Evolutionary conservation across 2,888 invertebrate genomes (phyloP).

Genomic region (Lapara coniferarum): DNA sequence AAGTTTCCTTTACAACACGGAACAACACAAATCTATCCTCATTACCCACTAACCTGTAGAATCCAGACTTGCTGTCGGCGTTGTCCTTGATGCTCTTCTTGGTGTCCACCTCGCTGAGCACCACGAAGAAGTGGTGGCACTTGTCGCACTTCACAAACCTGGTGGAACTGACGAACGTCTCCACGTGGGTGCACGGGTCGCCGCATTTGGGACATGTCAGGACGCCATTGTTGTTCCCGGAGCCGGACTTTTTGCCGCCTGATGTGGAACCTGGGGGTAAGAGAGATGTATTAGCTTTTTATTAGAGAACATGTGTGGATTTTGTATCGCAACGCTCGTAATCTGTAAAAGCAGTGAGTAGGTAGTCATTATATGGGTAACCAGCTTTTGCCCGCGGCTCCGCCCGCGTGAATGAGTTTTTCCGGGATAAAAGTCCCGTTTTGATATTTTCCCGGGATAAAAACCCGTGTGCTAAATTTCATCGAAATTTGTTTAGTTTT

Average conservation of each 20-base stretch:
- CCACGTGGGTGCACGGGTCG: conserved; percentile 98
- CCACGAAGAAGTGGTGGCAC: conserved; percentile 98
- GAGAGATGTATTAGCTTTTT: not conserved
- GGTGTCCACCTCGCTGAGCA: conserved; percentile 95
- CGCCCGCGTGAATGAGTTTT: too few species aligned
- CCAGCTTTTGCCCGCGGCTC: too few species aligned
- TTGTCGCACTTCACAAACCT: conserved; percentile 99
- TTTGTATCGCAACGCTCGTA: not conserved
- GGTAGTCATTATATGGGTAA: too few species aligned
- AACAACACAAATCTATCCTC: too few species aligned
- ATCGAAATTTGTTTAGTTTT: too few species aligned
- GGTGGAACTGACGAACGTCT: conserved; percentile 98
- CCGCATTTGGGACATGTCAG: conserved; percentile 98
- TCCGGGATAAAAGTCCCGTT: too few species aligned
- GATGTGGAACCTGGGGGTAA: conserved; percentile 56
- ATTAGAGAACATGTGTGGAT: conserved; percentile 4
- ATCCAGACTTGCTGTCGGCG: conserved; percentile 87
- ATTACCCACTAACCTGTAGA: conserved; percentile 74
- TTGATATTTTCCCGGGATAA: too few species aligned
- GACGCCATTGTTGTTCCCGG: conserved; percentile 69
- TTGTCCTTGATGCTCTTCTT: conserved; percentile 94
- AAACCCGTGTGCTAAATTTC: too few species aligned
- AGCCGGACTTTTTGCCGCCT: conserved; percentile 87
- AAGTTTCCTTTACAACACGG: too few species aligned
- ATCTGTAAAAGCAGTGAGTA: not conserved